Conservation (phyloP, 2,888 invertebrate species). For the Stenotaenia linearis region DNA sequence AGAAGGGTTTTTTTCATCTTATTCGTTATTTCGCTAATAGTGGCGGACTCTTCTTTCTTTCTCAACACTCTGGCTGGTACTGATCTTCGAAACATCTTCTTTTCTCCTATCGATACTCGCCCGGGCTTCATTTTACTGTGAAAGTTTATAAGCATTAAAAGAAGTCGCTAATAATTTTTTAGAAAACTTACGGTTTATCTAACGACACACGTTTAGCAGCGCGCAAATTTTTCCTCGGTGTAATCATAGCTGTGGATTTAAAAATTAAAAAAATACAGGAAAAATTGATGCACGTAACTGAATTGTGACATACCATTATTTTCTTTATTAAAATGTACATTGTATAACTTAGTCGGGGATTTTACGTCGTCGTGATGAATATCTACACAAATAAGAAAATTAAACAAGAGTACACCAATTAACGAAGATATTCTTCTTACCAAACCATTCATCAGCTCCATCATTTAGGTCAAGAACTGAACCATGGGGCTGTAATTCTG, state of each 20-base stretch:
- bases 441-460: slow-evolving; percentile 7
- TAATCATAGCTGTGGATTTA: background rate
- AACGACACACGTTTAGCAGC: background rate
- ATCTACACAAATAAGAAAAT: background rate
- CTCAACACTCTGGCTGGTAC: background rate
- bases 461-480: too few species aligned
- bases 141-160: background rate
- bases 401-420: too few species aligned
- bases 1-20: background rate
- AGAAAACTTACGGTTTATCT: background rate
- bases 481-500: too few species aligned
- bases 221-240: background rate
- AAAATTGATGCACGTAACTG: background rate
- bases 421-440: background rate
- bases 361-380: background rate
- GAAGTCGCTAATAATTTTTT: background rate
- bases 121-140: background rate
- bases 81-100: background rate
- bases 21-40: background rate
- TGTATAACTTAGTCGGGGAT: too few species aligned
- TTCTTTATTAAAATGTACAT: background rate
- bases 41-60: background rate
- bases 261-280: background rate
- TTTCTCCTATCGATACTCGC: background rate
- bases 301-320: background rate